Conservation (phyloP, 1,140 invertebrate genomes). For the Cotesia typhae region DNA sequence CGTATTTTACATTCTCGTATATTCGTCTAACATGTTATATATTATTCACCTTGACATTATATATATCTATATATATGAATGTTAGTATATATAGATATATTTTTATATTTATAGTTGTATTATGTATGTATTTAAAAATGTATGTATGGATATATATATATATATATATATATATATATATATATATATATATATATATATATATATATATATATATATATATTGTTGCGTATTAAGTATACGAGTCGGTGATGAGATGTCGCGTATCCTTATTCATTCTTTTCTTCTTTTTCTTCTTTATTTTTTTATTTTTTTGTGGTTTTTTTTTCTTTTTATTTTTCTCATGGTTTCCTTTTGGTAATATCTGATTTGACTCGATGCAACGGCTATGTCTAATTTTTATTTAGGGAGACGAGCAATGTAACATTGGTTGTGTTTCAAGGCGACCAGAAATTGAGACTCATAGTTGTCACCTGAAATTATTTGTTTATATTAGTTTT, state of each 20-base stretch:
- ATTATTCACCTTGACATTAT: conserved; percentile 16
- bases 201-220: no score
- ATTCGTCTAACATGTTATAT: neutral
- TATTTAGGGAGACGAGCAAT: conserved; percentile 43
- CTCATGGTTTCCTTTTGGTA: conserved; percentile 22
- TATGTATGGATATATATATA: neutral
- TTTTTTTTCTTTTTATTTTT: conserved; percentile 11
- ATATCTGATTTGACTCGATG: conserved; percentile 16
- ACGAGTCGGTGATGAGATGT: conserved; percentile 5
- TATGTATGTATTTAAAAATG: neutral
- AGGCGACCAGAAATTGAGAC: conserved; percentile 17
- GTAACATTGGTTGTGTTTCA: conserved; percentile 15
- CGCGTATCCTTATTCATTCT: neutral
- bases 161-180: no score
- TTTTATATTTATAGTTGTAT: neutral
- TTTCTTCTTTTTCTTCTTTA: neutral
- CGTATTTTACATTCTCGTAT: conserved; percentile 4
- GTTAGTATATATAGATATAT: neutral
- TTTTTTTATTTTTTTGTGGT: neutral
- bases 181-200: no score
- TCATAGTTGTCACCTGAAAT: conserved; percentile 35
- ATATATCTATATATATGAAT: neutral
- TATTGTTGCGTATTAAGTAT: neutral
- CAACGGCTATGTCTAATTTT: conserved; percentile 30
- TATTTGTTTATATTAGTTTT: no score